Evolutionary conservation across 2,113 vertebrate species (phyloP).

Genomic region (Mus pahari): DNA sequence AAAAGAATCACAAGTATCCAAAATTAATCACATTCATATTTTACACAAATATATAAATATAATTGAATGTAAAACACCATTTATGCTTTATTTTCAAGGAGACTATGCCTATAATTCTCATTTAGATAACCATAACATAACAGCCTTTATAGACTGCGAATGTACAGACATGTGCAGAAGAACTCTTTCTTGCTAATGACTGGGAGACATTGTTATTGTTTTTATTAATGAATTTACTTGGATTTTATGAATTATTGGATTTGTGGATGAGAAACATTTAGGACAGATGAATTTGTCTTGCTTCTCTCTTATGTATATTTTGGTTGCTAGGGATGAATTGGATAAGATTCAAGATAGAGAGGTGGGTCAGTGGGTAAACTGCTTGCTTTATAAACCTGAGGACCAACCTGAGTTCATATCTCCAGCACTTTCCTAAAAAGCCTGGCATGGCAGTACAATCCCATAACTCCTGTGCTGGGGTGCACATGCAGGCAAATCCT

Average conservation of each 20-base stretch:
- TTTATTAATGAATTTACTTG: slow-evolving; percentile 75
- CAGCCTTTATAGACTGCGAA: neutral
- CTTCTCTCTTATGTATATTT: neutral
- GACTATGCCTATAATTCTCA: neutral
- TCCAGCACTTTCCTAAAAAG: neutral
- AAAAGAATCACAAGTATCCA: neutral
- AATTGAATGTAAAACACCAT: neutral
- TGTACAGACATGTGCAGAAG: neutral
- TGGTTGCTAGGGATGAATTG: slow-evolving; percentile 59
- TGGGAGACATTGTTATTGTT: slow-evolving; percentile 48
- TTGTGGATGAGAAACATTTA: slow-evolving; percentile 61
- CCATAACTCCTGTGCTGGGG: neutral
- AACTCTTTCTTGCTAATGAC: neutral
- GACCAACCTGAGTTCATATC: neutral
- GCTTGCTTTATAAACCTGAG: neutral
- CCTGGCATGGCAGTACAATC: neutral
- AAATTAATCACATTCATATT: neutral
- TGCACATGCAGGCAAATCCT: neutral
- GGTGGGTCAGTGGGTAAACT: neutral
- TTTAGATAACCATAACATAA: neutral
- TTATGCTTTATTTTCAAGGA: neutral
- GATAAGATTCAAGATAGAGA: neutral
- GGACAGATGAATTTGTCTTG: slow-evolving; percentile 46
- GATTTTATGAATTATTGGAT: no score
- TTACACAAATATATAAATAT: neutral